Evolutionary conservation across 2,797 vertebrate species (phyloP), one percentile per base, ranked within the genome.

Genomic region (Nasua narica): DNA sequence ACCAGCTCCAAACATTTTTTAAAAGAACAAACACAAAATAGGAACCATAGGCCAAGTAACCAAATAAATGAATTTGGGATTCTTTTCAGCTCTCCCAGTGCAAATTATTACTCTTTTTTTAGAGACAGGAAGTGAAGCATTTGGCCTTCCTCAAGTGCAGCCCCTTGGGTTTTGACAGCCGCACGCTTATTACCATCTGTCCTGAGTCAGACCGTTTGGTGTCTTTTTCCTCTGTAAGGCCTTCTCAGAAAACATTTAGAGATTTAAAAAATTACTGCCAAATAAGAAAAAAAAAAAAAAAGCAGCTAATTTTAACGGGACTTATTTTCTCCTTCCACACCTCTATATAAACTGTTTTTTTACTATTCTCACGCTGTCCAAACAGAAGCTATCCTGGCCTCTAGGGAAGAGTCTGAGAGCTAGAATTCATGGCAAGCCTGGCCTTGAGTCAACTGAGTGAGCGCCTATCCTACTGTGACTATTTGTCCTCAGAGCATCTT

Each of bases 1-100:
- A 90, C 25, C 23, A 87, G 81, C 37, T 77, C n/a, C 25, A 56
- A 87, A 77, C 35, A 23, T 21, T 88, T 87, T 48, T 78, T 58
- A 95, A 92, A 92, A 95, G 82, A 50, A 74, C 32, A 74, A 86
- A 96, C 11, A 82, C 54, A 96, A 91, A 95, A 81, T 43, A 94
- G 77, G 29, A 91, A 13, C 8, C n/a, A 78, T 1, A 78, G 85
- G 65, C 69, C 74, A 92, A 60, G 58, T 58, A 83, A 79, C 25
- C 94, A 88, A 96, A 87, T 79, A 81, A 94, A 91, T 79, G 37
- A 65, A 60, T 48, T 8, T 88, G 43, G 37, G 37, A 67, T 50
- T 70, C 40, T 81, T 79, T 87, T 84, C 35, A 76, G 87, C 32
- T 43, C 16, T 25, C 29, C 37, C 52, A 58, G 27, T 25, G 10